These are phyloP conservation scores for Vimba vimba DNA, from an alignment of 2,113 vertebrate genomes.

Conservation along the genomic window DNA sequence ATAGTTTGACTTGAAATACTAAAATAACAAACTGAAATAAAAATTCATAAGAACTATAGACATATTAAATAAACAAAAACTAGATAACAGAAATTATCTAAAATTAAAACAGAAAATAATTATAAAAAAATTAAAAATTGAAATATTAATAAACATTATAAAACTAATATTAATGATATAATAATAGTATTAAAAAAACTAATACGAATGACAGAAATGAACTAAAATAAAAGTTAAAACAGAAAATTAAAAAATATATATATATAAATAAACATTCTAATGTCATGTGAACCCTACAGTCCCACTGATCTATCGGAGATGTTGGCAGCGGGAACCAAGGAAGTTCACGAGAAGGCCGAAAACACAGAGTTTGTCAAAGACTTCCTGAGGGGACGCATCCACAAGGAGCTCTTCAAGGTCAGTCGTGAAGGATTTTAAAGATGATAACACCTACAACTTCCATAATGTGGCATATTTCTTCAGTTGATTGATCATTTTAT, in stretches of 20 bases:
- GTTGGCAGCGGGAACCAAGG: constrained; percentile 92
- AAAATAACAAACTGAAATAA: no score
- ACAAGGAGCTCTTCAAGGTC: constrained; percentile 91
- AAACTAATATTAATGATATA: no score
- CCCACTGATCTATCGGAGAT: constrained; percentile 90
- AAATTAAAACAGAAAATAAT: background rate
- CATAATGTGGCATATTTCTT: no score
- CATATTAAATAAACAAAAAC: background rate
- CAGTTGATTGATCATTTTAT: background rate
- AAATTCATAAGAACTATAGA: no score
- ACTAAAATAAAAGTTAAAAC: no score
- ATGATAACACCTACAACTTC: no score
- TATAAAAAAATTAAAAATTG: no score
- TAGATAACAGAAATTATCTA: background rate
- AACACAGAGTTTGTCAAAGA: constrained; percentile 96
- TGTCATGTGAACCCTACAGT: constrained; percentile 64
- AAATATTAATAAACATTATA: no score
- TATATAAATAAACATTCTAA: background rate
- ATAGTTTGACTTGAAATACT: no score
- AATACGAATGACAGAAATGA: no score
- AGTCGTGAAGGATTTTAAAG: background rate
- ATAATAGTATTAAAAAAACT: no score
- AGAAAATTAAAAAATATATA: no score
- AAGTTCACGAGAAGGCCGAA: constrained; percentile 90
- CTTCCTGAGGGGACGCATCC: constrained; percentile 90